Conservation (phyloP, 1,140 invertebrate genomes). For the Trichonephila clavata region DNA sequence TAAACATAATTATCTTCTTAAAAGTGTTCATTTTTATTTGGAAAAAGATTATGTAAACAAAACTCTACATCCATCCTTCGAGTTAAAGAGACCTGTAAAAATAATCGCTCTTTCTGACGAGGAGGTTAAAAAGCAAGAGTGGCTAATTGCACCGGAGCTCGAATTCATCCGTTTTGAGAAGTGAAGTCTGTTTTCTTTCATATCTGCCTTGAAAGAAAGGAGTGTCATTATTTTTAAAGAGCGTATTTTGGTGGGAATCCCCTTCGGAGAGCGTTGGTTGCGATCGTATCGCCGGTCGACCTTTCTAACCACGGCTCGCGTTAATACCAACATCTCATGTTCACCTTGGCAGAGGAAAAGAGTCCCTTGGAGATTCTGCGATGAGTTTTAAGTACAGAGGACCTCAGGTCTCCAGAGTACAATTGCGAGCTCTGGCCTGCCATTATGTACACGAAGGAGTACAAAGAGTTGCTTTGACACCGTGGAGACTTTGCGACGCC, state of each 20-base stretch:
- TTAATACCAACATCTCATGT: conserved; percentile 74
- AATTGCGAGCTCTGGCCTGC: conserved; percentile 67
- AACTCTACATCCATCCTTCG: not conserved
- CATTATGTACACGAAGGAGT: conserved; percentile 72
- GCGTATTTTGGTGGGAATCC: conserved; percentile 36
- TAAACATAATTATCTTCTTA: not conserved
- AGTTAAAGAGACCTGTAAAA: not conserved
- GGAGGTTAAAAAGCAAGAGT: conserved; percentile 15
- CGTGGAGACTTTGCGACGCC: conserved; percentile 38
- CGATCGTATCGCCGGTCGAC: conserved; percentile 25
- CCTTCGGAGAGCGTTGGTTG: conserved; percentile 24
- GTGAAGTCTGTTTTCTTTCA: conserved; percentile 9
- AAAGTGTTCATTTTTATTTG: conserved; percentile 27
- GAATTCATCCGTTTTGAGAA: not conserved
- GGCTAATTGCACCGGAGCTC: not conserved
- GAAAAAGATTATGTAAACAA: conserved; percentile 35
- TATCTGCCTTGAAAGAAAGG: conserved; percentile 22
- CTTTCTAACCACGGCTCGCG: conserved; percentile 48
- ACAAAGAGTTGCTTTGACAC: conserved; percentile 71
- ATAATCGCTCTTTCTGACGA: not conserved
- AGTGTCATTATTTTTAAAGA: conserved; percentile 59
- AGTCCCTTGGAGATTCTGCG: conserved; percentile 64
- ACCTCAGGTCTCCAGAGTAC: conserved; percentile 60
- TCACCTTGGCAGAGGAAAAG: conserved; percentile 67
- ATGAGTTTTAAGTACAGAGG: conserved; percentile 72